Conservation (phyloP, 2,888 invertebrate genomes). For the Metopia argyrocephala region DNA sequence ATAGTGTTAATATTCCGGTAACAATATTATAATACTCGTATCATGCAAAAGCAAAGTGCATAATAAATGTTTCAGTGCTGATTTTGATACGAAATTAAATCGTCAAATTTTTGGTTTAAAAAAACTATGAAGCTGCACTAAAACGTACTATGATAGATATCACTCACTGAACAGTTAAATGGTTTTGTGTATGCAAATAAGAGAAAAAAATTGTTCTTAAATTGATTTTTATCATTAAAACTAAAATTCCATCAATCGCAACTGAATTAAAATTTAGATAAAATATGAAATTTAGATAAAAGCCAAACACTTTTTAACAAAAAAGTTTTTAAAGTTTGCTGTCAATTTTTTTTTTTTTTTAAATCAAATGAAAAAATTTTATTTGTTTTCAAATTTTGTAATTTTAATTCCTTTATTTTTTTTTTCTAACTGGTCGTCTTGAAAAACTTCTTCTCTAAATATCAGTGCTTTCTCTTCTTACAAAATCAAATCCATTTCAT, state of each 20-base stretch:
- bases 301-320: background rate
- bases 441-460: background rate
- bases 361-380: background rate
- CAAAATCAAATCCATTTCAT: constrained; percentile 4
- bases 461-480: background rate
- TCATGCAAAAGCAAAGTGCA: too few relatives aligned
- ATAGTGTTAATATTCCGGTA: too few relatives aligned
- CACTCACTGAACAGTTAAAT: too few relatives aligned
- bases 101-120: too few relatives aligned
- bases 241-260: constrained; percentile 48
- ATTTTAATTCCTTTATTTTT: constrained; percentile 40
- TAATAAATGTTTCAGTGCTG: too few relatives aligned
- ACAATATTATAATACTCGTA: too few relatives aligned
- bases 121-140: too few relatives aligned
- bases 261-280: constrained; percentile 50
- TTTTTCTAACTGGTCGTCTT: constrained; percentile 34
- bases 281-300: background rate
- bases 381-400: constrained; percentile 10
- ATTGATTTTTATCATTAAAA: too few relatives aligned
- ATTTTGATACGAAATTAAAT: too few relatives aligned
- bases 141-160: too few relatives aligned
- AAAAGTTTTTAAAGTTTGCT: background rate
- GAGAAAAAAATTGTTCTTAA: too few relatives aligned
- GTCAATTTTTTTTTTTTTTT: constrained; percentile 12
- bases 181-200: too few relatives aligned